Base-by-base conservation (phyloP, 1,140 invertebrate genomes). In the Nilaparvata lugens region DNA sequence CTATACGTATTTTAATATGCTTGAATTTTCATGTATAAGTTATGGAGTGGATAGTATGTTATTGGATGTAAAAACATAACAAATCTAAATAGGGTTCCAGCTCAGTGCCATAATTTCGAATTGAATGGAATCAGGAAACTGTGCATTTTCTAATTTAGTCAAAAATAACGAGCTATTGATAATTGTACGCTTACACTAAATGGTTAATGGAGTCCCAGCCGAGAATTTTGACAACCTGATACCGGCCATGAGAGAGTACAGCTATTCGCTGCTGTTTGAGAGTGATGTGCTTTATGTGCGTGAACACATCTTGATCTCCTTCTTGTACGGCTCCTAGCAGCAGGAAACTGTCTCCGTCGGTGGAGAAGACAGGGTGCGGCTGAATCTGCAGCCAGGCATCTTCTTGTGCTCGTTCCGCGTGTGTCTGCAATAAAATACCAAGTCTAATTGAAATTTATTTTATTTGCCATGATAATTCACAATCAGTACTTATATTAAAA, bases 231-330 rank as follows among this genome's bases (percentile, higher is more conserved):
- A 73, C 76, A 60, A 95, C 92, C 75, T 95, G 93, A 71, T 89
- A 91, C 62, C 83, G 82, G 4, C 91, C 93, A 69, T 91, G 87
- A 21, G 91, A 94, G 13, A 96, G 78, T 5, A 92, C 89, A 2
- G 88, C 85, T 70, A 89, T 90, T 66, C 86, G 81, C 70, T 89
- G 85, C 68, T 90, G 84, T n/a, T 83, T 81, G 38, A 89, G 81
- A 40, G 88, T 89, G 21, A 91, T 80, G 70, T 92, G 88, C 67
- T 91, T 93, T 68, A 95, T 90, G 75, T 95, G 91, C 25, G 88
- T 91, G 74, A 87, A 94, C 69, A 87, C 85, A 67, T 92, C 89
- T 43, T 82, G 80, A 5, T 81, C 83, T 9, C 85, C 89, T 69
- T 95, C 89, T 67, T 89, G 86, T 21, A 93, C 84, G 18, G 88